Percentiles rank a stretch among this genome's conserved stretches.
These are phyloP conservation scores for Sardina pilchardus DNA, from an alignment of 2,113 vertebrate genomes.

Conservation along the genomic window DNA sequence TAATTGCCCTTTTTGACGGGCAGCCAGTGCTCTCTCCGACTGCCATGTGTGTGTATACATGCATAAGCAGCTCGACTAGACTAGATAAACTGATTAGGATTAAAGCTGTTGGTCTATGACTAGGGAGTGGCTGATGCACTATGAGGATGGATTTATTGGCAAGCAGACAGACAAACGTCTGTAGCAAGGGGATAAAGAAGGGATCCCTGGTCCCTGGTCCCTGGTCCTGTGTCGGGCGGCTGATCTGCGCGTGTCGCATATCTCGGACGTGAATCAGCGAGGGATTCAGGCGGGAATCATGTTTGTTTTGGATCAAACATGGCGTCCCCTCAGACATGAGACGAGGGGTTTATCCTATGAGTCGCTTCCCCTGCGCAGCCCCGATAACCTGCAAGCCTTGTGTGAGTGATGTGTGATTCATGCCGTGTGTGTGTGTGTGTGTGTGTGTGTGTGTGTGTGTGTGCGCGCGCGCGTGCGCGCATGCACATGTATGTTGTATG, in stretches of 20 bases:
- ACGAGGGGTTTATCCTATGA: background rate
- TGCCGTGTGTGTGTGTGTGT: background rate
- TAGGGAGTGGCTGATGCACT: background rate
- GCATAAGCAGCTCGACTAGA: background rate
- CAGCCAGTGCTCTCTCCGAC: background rate
- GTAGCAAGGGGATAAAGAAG: background rate
- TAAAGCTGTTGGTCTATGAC: background rate
- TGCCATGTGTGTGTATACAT: background rate
- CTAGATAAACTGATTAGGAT: background rate
- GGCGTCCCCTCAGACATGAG: background rate
- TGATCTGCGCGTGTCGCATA: background rate
- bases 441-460: background rate
- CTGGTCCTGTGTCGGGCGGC: background rate
- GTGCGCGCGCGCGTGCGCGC: background rate
- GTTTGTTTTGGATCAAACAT: background rate
- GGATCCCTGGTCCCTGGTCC: background rate
- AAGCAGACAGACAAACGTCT: background rate
- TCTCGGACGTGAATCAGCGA: background rate
- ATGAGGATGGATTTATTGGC: background rate
- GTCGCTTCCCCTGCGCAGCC: constrained; percentile 2
- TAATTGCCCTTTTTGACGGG: background rate
- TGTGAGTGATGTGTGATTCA: background rate
- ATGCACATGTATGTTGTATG: background rate
- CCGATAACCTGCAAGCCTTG: background rate
- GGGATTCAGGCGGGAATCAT: background rate